Base-by-base conservation (phyloP, 2,888 invertebrate species). In the Hyles lineata region DNA sequence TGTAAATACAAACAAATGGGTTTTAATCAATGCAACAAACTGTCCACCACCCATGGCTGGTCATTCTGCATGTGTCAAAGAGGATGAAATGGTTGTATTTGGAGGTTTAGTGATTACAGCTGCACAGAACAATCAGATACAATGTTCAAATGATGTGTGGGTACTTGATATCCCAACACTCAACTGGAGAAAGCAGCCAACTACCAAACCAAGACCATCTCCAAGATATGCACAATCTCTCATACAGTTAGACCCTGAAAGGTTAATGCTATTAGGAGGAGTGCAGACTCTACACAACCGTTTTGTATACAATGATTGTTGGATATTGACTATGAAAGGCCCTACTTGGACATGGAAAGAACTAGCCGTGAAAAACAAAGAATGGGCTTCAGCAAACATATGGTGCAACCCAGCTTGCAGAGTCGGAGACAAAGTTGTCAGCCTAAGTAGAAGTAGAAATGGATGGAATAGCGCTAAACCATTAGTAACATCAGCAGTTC, bases 151-250 rank as follows among this genome's bases (percentile, higher is more conserved):
- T 95, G 98, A 98, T 85, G 95, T 99, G 23, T 98, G 98, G 98
- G 97, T 97, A 76, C 96, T 98, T 76, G 96, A 99, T 92, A 95
- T 99, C 78, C 95, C 96, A 17, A 96, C 96, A 69, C 96, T 96
- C 81, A 95, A 90, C 70, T 99, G 99, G 99, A 96, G 95, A 80
- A 96, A 97, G 85, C 97, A 97, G 82, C 94, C 95, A 63, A 97
- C 97, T 70, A 95, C 95, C 0, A 96, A 95, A 77, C 95, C 95
- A 0, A 96, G 96, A 79, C 98, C 98, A 2, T 95, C 96, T n/a
- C 96, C 98, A 35, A 95, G 99, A 77, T 99, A 99, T 93, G 98
- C 98, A 9, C 99, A 99, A 85, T 98, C 98, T n/a, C 98, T 99
- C 87, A 97, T 98, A 73, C 95, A 95, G 71, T 87, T 99, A 74